Base-by-base conservation (phyloP, 2,797 vertebrate genomes). In the Malurus leucopterus region DNA sequence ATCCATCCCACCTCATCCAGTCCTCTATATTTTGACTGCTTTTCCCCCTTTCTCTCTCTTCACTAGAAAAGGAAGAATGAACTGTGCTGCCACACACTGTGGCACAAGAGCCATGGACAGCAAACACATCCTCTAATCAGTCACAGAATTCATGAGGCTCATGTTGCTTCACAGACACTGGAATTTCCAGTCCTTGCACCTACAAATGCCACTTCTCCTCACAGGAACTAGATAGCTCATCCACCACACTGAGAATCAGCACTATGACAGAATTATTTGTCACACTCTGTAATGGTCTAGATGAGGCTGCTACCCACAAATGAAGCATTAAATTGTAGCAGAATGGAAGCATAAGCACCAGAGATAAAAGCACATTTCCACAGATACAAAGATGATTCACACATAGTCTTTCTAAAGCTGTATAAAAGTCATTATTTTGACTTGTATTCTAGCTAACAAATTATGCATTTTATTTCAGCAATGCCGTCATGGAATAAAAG, bases 311-410 rank as follows among this genome's bases (percentile, higher is more conserved):
- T 89, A 76, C 74, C 55, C 88, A 82, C 74, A 93, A 94, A 88
- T 59, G 62, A 92, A 73, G 85, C 71, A 90, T 44, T 90, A 91
- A 92, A 87, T 75, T 76, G 74, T 30, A 79, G 47, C 68, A 91
- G 64, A 92, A 91, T 46, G 67, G 86, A 90, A 93, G 76, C 68
- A 54, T 43, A 89, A 90, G 80, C 63, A 84, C 43, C 34, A 41
- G 67, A 78, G 59, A 63, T 84, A 93, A 89, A 94, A 89, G 89
- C 89, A 71, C n/a, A 54, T 62, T 86, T 77, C 1, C 9, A 86
- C 29, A 86, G 83, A 89, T 58, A 89, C 9, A 70, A 64, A 76
- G 72, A 84, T 91, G 88, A 93, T 86, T 93, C 92, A 94, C 80
- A 58, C 43, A 19, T 2, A 82, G 36, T 18, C 69, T 55, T 85